Conservation (phyloP, 2,888 invertebrate species). For the Drosophila niveifrons region DNA sequence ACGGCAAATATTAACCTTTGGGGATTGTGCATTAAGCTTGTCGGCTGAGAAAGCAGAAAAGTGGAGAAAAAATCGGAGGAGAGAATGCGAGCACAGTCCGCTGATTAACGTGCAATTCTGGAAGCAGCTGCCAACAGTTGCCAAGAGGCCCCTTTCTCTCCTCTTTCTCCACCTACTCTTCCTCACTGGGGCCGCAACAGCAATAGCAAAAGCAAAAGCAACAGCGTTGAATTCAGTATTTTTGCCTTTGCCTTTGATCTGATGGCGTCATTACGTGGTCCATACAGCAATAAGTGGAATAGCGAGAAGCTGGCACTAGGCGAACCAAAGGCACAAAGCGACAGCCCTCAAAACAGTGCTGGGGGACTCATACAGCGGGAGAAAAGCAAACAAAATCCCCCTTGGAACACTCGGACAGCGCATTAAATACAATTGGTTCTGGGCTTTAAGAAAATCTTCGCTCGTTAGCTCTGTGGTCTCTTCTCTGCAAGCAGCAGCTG, state of each 20-base stretch:
- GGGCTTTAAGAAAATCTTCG: constrained; percentile 66
- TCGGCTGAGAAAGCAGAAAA: constrained; percentile 32
- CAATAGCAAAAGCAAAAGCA: constrained; percentile 15
- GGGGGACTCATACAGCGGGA: constrained; percentile 33
- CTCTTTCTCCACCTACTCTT: neutral
- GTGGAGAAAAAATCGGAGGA: constrained; percentile 4
- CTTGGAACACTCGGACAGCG: constrained; percentile 57
- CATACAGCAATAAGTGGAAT: constrained; percentile 56
- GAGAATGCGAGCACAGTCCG: constrained; percentile 14
- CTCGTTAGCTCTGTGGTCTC: constrained; percentile 54
- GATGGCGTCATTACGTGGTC: constrained; percentile 63
- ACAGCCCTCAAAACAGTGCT: constrained; percentile 31
- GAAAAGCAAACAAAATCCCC: constrained; percentile 44
- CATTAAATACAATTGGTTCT: constrained; percentile 72
- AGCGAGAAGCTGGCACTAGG: constrained; percentile 39
- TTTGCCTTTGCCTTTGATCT: constrained; percentile 67
- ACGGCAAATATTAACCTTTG: constrained; percentile 63
- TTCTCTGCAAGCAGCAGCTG: constrained; percentile 50
- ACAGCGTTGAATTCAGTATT: constrained; percentile 19
- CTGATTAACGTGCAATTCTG: constrained; percentile 40
- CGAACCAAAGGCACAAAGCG: constrained; percentile 68
- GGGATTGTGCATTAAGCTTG: constrained; percentile 56
- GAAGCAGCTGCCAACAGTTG: constrained; percentile 27
- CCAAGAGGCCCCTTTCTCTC: neutral
- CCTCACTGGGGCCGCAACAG: neutral